Base-by-base conservation (phyloP, 2,888 invertebrate species). In the Lycaena phlaeas region DNA sequence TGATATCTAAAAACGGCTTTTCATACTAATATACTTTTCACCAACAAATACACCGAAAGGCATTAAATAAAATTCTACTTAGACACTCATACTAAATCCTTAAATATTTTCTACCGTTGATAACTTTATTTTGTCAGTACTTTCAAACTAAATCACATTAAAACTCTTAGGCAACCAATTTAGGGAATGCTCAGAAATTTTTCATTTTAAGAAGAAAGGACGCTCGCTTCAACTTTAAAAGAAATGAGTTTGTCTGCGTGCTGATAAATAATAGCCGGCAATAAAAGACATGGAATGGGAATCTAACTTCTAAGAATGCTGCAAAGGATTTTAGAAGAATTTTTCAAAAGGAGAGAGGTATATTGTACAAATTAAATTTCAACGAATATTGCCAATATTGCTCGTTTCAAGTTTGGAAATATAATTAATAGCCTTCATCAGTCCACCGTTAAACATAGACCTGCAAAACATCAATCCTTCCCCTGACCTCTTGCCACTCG, bases 261-360 rank as follows among this genome's bases (percentile, higher is more conserved):
- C 42, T 42, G 42, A 34, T 40, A 40, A 42, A 40, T 42, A 42
- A 42, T 45, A 42, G 42, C 34, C 25, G 14, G 36, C 29, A 45
- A 42, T 45, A 45, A 45, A 40, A 17, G 15, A 37, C 29, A 28
- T 29, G 38, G 38, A 41, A 45, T 37, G 39, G 27, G 44, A n/a
- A 15, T 27, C 27, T 26, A 42, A 38, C 38, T 27, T 36, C 12
- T 26, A 30, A 26, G 25, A 34, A 14, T 29, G 36, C 27, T 44
- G 18, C 27, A 39, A 36, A 37, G 30, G 30, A 29, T 29, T 44
- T 41, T 38, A 38, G 36, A 38, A 44, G 28, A 30, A 38, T 18
- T 40, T 31, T 22, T 37, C 27, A 30, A 14, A 14, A n/a, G 14
- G 10, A 38, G 18, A 14, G 4, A 18, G n/a, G n/a, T n/a, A n/a